Evolutionary conservation across 2,888 invertebrate species (phyloP), one percentile per base, ranked within the genome.

Genomic region (Chelonus formosanus): DNA sequence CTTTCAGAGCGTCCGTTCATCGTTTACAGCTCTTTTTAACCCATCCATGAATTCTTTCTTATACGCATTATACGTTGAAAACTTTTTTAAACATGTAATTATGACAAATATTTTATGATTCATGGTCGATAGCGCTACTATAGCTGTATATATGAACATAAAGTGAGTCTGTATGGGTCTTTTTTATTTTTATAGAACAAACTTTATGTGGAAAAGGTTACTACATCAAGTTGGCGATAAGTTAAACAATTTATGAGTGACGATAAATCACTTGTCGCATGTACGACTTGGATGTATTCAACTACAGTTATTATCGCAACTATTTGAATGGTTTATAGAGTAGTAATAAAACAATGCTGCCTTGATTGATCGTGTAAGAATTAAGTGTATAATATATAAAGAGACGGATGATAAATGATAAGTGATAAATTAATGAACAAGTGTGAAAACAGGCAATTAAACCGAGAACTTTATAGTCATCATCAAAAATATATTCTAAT

Each of bases 241-340:
- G 76, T 77, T 76, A 71, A 77, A 80, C 79, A 78, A 80, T 80
- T 80, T 80, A 81, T 74, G 79, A 75, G 74, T 73, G 63, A 68
- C 76, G 68, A 74, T 81, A 80, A 80, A 80, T 81, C 79, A 79
- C 69, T 40, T 44, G 40, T 59, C 63, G 53, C 67, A 60, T 69
- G 65, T 62, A 63, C 70, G 63, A 74, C 71, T 58, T 5, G 45
- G 44, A 60, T 47, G 7, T 50, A 10, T 47, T n/a, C 10, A 50
- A 32, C 59, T 43, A 48, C 20, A 56, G 52, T 36, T 7, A 58
- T 48, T 62, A 65, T 50, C 63, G 40, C 57, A 50, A 44, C 40
- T 40, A 58, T 48, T 44, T 53, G 73, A 73, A 74, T 79, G 78
- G 76, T 78, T 78, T 80, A 78, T 76, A 77, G 65, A 70, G 65